Percentiles rank a stretch among this genome's conserved stretches.
These are phyloP conservation scores for Myxocyprinus asiaticus DNA, from an alignment of 2,113 vertebrate genomes.

Conservation along the genomic window DNA sequence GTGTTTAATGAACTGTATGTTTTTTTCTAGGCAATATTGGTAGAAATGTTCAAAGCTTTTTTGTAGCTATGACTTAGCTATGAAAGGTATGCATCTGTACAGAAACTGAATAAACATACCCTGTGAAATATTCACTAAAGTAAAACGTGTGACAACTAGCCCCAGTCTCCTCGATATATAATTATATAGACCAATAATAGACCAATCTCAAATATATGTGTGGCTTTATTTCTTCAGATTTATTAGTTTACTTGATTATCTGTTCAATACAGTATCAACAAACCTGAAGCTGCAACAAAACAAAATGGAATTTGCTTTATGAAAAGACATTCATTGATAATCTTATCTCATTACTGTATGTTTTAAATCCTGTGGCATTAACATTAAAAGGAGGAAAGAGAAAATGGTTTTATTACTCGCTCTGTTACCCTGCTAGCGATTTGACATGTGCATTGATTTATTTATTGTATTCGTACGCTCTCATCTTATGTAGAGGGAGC, in stretches of 20 bases:
- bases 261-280: background rate
- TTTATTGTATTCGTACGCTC: slow-evolving; percentile 79
- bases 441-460: slow-evolving; percentile 80
- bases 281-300: background rate
- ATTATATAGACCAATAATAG: too few relatives aligned
- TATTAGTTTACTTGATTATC: slow-evolving; percentile 11
- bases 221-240: background rate
- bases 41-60: too few relatives aligned
- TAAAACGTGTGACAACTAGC: too few relatives aligned
- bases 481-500: slow-evolving; percentile 79
- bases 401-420: slow-evolving; percentile 41
- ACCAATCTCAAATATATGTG: too few relatives aligned
- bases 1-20: too few relatives aligned
- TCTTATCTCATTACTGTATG: slow-evolving; percentile 55
- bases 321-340: slow-evolving; percentile 20
- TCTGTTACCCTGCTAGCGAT: slow-evolving; percentile 44
- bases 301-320: slow-evolving; percentile 4
- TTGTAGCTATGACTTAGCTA: too few relatives aligned
- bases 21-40: too few relatives aligned
- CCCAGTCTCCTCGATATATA: too few relatives aligned
- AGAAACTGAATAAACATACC: too few relatives aligned
- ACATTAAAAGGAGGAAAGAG: slow-evolving; percentile 30
- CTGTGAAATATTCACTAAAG: too few relatives aligned
- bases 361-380: slow-evolving; percentile 48
- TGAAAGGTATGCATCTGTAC: too few relatives aligned